These are phyloP conservation scores for Eristalis arbustorum DNA, from an alignment of 2,888 invertebrate species.

Conservation along the genomic window DNA sequence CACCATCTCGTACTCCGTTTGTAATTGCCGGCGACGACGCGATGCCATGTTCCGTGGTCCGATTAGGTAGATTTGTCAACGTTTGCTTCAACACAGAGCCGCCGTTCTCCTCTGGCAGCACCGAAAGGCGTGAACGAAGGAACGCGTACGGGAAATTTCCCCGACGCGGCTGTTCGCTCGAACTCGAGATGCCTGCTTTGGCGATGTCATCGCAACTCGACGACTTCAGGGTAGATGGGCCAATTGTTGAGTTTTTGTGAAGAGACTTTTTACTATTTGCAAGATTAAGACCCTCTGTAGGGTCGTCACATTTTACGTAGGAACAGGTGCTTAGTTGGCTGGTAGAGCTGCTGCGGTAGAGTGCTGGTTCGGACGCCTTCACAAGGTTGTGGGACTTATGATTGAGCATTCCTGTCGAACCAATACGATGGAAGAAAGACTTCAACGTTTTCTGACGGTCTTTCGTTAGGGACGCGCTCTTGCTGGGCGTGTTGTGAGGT, in stretches of 20 bases:
- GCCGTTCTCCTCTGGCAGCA: slow-evolving; percentile 87
- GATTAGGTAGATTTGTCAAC: slow-evolving; percentile 36
- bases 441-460: slow-evolving; percentile 83
- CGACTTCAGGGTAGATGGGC: slow-evolving; percentile 82
- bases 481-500: slow-evolving; percentile 38
- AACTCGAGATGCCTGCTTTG: slow-evolving; percentile 81
- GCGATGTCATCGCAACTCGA: slow-evolving; percentile 88
- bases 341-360: slow-evolving; percentile 89
- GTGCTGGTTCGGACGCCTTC: slow-evolving; percentile 77
- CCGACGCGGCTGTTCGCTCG: slow-evolving; percentile 82
- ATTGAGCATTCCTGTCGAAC: slow-evolving; percentile 88
- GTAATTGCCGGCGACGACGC: slow-evolving; percentile 61
- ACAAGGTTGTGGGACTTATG: slow-evolving; percentile 79
- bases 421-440: slow-evolving; percentile 88
- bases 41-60: slow-evolving; percentile 40
- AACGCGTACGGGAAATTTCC: slow-evolving; percentile 89
- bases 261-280: slow-evolving; percentile 80
- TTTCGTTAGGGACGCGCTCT: slow-evolving; percentile 59
- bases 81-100: slow-evolving; percentile 80
- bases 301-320: slow-evolving; percentile 89
- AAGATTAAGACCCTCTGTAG: slow-evolving; percentile 88
- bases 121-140: slow-evolving; percentile 87
- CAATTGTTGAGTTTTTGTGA: slow-evolving; percentile 78
- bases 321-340: slow-evolving; percentile 85
- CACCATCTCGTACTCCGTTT: slow-evolving; percentile 71